These are phyloP conservation scores for Leptothorax acervorum DNA, from an alignment of 2,888 invertebrate species.

Conservation along the genomic window DNA sequence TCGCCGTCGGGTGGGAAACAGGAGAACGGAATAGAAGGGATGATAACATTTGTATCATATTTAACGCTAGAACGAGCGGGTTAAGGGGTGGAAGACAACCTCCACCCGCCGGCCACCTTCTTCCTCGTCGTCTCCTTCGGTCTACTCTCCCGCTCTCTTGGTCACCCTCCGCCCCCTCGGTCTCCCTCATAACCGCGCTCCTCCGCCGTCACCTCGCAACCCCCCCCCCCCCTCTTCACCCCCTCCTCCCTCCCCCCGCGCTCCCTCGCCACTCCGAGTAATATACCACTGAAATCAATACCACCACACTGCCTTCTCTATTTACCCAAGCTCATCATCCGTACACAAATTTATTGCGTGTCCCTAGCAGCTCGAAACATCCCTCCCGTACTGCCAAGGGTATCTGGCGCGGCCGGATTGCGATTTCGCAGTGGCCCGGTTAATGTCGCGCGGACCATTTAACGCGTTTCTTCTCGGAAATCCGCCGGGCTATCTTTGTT, in stretches of 20 bases:
- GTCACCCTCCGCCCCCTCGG: conserved; percentile 27
- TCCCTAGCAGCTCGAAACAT: conserved; percentile 68
- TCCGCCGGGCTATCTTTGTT: conserved; percentile 14
- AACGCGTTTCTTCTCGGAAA: conserved; percentile 54
- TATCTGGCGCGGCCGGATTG: conserved; percentile 52
- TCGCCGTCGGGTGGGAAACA: conserved; percentile 56
- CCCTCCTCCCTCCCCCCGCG: conserved; percentile 1
- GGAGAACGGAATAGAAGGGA: conserved; percentile 81
- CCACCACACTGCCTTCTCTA: conserved; percentile 78
- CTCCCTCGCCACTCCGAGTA: conserved; percentile 73
- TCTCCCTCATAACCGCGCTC: conserved; percentile 49
- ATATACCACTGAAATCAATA: conserved; percentile 83
- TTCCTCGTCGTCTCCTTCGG: conserved; percentile 62
- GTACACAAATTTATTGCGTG: conserved; percentile 82
- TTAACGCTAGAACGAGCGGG: conserved; percentile 83
- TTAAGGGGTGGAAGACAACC: conserved; percentile 80
- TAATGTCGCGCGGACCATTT: conserved; percentile 49
- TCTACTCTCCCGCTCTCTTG: conserved; percentile 63
- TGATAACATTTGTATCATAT: conserved; percentile 85
- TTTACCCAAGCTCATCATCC: conserved; percentile 81
- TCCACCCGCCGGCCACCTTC: conserved; percentile 69
- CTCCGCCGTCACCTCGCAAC: conserved; percentile 24
- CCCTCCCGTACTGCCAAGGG: conserved; percentile 34
- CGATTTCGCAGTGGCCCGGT: conserved; percentile 29
- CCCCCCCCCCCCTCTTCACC: conserved; percentile 12